These are phyloP conservation scores for Camelus bactrianus DNA, from an alignment of 2,113 vertebrate species.

Conservation along the genomic window DNA sequence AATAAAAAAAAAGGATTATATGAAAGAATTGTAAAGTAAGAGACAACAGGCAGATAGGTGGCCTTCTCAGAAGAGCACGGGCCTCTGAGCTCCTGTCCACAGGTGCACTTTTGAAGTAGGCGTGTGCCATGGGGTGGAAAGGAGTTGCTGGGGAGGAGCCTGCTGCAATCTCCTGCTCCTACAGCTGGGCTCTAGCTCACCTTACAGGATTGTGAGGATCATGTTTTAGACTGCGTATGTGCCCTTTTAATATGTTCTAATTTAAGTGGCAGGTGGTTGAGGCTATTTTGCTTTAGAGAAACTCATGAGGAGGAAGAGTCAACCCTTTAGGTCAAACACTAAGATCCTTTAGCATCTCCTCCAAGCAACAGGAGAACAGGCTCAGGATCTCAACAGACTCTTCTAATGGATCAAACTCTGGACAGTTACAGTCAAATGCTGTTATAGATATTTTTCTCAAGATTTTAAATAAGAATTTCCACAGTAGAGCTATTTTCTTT, in stretches of 20 bases:
- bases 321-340: not conserved
- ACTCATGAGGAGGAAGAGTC: not conserved
- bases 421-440: not conserved
- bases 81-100: not conserved
- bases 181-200: too few species aligned
- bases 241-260: not conserved
- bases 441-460: not conserved
- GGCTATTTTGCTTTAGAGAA: constrained; percentile 25
- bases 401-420: not conserved
- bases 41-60: not conserved
- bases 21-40: not conserved
- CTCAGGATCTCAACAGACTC: not conserved
- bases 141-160: not conserved
- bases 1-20: not conserved
- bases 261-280: not conserved
- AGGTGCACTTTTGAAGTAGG: not conserved
- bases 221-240: not conserved
- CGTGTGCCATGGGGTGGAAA: not conserved
- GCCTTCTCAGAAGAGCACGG: not conserved
- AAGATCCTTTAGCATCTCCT: not conserved
- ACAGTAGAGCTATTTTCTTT: not conserved
- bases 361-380: not conserved
- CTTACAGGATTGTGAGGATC: not conserved
- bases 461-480: not conserved
- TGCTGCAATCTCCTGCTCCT: not conserved